These are phyloP conservation scores for Exaiptasia diaphana DNA, from an alignment of 64 coral and sea anemone genomes.

Conservation along the genomic window DNA sequence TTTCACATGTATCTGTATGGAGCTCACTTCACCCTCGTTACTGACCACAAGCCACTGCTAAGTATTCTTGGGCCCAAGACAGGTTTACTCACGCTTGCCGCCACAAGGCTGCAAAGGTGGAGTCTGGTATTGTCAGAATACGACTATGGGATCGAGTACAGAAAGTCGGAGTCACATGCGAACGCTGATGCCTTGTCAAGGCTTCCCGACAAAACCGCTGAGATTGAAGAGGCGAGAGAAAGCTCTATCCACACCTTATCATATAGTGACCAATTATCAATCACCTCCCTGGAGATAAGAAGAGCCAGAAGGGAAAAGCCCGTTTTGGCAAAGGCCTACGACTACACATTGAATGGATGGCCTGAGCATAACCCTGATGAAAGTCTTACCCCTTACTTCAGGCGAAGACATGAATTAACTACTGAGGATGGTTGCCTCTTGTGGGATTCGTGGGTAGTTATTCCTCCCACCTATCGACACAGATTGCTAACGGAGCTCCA, in stretches of 20 bases:
- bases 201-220: constrained; percentile 5
- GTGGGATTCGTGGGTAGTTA: constrained; percentile 32
- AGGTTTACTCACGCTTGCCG: constrained; percentile 5
- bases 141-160: constrained; percentile 36
- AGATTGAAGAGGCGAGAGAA: neutral
- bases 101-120: constrained; percentile 50
- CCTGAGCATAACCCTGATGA: neutral
- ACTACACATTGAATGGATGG: neutral
- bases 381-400: neutral
- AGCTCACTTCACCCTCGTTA: neutral
- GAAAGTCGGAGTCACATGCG: constrained; percentile 19
- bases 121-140: neutral
- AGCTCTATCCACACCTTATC: neutral
- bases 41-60: neutral
- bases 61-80: constrained; percentile 23
- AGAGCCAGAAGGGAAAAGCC: constrained; percentile 10
- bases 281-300: neutral
- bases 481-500: constrained; percentile 22
- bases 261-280: neutral
- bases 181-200: constrained; percentile 55
- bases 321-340: neutral
- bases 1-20: constrained; percentile 40
- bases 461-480: constrained; percentile 21
- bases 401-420: constrained; percentile 2
- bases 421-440: constrained; percentile 31